phyloP scores from a whole-genome alignment of 2,888 invertebrate species.

The Heliconius ethilla region DNA sequence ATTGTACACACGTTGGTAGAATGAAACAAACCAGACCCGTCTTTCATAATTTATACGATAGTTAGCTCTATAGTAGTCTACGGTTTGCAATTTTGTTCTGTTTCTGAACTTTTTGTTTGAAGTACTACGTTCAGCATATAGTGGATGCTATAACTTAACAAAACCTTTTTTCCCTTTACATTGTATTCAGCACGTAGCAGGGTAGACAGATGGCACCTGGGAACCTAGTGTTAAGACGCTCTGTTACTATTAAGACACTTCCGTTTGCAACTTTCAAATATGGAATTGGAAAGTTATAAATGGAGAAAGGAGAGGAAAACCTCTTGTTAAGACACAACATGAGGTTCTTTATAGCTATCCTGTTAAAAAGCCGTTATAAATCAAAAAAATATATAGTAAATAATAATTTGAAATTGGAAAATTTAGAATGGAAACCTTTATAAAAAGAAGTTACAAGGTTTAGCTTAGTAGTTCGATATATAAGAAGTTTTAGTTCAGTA shows the following conservation, averaged over 20 bases:
- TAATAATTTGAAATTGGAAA: neutral
- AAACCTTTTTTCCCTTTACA: no score
- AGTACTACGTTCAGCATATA: constrained; percentile 39
- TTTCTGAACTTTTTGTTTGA: constrained; percentile 49
- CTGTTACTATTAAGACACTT: no score
- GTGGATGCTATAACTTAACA: neutral
- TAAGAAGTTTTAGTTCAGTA: neutral
- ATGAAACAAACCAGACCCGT: constrained; percentile 69
- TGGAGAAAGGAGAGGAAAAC: no score
- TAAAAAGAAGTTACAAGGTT: neutral
- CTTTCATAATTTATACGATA: constrained; percentile 71
- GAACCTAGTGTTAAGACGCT: no score
- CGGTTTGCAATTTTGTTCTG: constrained; percentile 46
- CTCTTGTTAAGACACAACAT: no score
- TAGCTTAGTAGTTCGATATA: neutral
- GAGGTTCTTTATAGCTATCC: no score
- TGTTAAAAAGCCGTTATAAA: no score
- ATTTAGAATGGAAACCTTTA: neutral
- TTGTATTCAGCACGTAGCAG: no score
- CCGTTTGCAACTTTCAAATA: no score
- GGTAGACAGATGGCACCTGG: no score
- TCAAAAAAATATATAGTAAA: no score
- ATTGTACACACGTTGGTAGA: constrained; percentile 61
- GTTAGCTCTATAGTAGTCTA: constrained; percentile 50
- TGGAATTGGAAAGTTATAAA: no score